Evolutionary conservation across 2,888 invertebrate genomes (phyloP), one percentile per base, ranked within the genome.

Genomic region (Himalopsyche kuldschensis): DNA sequence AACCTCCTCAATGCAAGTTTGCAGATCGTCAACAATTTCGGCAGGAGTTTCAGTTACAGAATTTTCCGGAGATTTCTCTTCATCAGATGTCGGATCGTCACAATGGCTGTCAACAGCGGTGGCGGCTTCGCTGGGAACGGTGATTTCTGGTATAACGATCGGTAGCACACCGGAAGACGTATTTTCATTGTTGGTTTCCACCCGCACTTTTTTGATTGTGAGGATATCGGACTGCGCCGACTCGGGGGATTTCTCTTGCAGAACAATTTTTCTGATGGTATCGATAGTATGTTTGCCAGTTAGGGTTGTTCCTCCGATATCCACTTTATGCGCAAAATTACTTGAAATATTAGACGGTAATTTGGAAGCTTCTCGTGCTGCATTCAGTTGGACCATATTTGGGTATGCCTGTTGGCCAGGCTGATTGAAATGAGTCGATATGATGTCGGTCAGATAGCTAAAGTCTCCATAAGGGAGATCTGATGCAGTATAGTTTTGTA

Each of bases 391-490:
- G 31, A 86, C 75, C 81, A 86, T 85, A 75, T 86, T 86, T 46
- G 85, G 86, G 77, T 86, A 86, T n/a, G 86, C 79, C 78, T 86
- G 85, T 78, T 79, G 84, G n/a, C 81, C 78, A 8, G 86, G 82
- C 79, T 84, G 86, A 79, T 81, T 86, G 78, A 85, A 86, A 63
- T 86, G 85, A 17, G 86, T 86, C 20, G 86, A 86, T 86, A 92
- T 91, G 89, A 92, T 91, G 84, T 92, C 92, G 0, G 92, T 92
- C 30, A 92, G 88, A 88, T 92, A 92, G 0, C 91, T 91, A 88
- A 92, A 92, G 87, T 92, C 92, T 87, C 92, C 92, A 89, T 92
- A 92, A 0, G 92, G 92, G 10, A 92, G 89, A 87, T 92, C 92
- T 10, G 91, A 91, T n/a, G 91, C 91, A 87, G 92, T 91, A 89